phyloP scores from a whole-genome alignment of 2,888 invertebrate species.

The Pammene fasciana region DNA sequence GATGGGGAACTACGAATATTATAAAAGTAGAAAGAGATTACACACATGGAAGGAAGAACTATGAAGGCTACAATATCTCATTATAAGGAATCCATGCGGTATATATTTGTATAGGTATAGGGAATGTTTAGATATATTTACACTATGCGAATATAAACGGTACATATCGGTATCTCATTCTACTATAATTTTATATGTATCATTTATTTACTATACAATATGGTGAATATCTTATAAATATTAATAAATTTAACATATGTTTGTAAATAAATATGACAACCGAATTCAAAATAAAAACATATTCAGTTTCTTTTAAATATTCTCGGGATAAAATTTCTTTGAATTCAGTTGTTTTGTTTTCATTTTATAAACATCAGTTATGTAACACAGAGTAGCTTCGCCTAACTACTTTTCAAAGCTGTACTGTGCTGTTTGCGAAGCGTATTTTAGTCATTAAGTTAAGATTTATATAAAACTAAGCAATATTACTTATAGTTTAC shows the following conservation, averaged over 20 bases:
- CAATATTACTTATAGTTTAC: background rate
- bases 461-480: slow-evolving; percentile 9
- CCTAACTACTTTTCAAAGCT: slow-evolving; percentile 54
- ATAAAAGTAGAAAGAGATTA: background rate
- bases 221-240: too few relatives aligned
- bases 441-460: slow-evolving; percentile 4
- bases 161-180: background rate
- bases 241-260: background rate
- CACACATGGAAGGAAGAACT: background rate
- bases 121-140: background rate
- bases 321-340: background rate
- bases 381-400: slow-evolving; percentile 47
- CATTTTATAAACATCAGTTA: slow-evolving; percentile 5
- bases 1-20: too few relatives aligned
- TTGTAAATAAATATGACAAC: background rate
- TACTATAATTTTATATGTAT: background rate
- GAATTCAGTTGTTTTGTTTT: slow-evolving; percentile 4
- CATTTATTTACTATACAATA: too few relatives aligned
- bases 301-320: background rate
- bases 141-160: background rate
- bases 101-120: background rate
- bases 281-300: background rate
- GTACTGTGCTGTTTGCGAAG: slow-evolving; percentile 48
- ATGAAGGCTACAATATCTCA: background rate
- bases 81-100: background rate